phyloP scores from a whole-genome alignment of 2,888 invertebrate species.

The Cacoxenus indagator region DNA sequence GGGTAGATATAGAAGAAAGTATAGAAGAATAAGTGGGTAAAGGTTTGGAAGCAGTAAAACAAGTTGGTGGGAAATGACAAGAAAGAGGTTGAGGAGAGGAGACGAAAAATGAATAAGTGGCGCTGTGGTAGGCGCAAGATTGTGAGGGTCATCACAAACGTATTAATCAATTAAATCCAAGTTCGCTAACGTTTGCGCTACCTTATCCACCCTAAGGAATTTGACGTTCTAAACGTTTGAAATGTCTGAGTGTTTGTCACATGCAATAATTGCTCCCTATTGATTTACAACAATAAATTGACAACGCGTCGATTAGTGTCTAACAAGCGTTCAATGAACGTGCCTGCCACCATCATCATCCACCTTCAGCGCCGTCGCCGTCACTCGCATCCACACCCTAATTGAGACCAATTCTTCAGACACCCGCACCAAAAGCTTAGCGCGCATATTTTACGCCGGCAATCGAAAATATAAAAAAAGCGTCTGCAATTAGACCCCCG shows the following conservation, averaged over 20 bases:
- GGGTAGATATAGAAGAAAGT: no score
- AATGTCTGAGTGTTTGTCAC: neutral
- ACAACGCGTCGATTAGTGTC: neutral
- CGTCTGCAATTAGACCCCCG: constrained; percentile 24
- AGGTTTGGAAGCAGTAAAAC: no score
- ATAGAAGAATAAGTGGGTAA: no score
- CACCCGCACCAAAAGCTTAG: neutral
- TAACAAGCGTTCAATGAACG: constrained; percentile 16
- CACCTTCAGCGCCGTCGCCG: neutral
- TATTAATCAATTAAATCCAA: neutral
- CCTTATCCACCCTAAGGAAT: neutral
- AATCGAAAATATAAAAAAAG: constrained; percentile 50
- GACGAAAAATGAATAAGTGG: neutral
- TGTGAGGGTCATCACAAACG: neutral
- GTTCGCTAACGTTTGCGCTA: neutral
- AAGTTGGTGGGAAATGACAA: no score
- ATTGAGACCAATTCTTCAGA: neutral
- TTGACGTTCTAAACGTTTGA: neutral
- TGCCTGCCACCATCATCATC: neutral
- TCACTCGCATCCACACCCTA: neutral
- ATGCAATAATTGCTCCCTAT: constrained; percentile 9
- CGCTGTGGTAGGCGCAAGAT: neutral
- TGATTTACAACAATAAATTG: neutral
- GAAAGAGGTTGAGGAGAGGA: neutral
- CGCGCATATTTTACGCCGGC: constrained; percentile 32